Evolutionary conservation across 1,140 invertebrate genomes (phyloP).

Genomic region (Planococcus citri): DNA sequence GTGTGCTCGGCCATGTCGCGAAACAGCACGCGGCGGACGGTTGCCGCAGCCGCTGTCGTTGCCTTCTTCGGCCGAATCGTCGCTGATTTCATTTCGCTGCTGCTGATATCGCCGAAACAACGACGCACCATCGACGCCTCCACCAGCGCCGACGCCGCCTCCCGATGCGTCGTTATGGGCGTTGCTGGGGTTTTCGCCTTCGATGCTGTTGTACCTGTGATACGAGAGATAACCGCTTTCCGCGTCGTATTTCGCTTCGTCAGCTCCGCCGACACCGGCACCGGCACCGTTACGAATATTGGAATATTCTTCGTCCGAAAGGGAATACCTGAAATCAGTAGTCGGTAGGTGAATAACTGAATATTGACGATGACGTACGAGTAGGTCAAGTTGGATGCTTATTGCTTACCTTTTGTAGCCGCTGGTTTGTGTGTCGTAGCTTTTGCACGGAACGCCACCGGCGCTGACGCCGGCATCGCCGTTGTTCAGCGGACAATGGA

Average conservation of each 20-base stretch:
- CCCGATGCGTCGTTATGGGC: too few species aligned
- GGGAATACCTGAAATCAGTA: background rate
- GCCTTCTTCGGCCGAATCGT: background rate
- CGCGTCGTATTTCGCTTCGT: background rate
- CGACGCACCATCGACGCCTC: too few species aligned
- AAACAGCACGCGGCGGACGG: too few species aligned
- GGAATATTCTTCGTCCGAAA: background rate
- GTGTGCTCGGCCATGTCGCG: too few species aligned
- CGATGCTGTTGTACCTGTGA: background rate
- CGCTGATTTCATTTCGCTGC: background rate
- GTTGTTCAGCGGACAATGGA: background rate
- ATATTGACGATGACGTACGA: background rate
- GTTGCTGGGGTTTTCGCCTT: background rate
- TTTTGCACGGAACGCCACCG: too few species aligned
- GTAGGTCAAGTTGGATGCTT: background rate
- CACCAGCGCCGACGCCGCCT: too few species aligned
- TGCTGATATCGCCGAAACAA: background rate
- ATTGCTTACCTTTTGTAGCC: background rate
- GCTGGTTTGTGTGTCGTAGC: background rate
- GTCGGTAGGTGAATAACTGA: too few species aligned
- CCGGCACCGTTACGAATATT: background rate
- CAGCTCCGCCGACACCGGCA: background rate
- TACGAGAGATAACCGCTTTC: conserved; percentile 11
- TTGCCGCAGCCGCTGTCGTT: too few species aligned
- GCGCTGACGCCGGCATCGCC: background rate